Conservation (phyloP, 2,797 vertebrate species). For the Columba guinea region DNA sequence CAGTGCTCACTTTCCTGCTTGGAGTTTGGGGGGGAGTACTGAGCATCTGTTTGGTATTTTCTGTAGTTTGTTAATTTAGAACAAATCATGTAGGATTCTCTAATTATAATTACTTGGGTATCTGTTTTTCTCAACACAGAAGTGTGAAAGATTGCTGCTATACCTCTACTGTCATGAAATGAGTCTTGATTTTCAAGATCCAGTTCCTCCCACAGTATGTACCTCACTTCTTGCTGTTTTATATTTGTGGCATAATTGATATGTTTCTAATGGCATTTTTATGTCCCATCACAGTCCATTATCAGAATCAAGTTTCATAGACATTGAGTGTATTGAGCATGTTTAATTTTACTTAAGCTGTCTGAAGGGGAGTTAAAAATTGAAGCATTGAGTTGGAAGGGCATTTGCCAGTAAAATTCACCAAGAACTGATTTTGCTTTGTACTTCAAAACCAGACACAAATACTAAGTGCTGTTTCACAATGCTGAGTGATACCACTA, state of each 20-base stretch:
- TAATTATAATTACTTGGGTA: background rate
- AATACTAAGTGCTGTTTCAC: background rate
- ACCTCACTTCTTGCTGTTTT: background rate
- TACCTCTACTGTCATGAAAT: slow-evolving; percentile 85
- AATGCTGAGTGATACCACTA: background rate
- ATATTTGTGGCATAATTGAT: background rate
- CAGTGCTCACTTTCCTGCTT: background rate
- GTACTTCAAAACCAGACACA: background rate
- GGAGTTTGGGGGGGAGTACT: background rate
- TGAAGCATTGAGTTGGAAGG: background rate
- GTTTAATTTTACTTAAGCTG: background rate
- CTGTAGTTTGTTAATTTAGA: background rate
- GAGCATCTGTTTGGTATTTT: background rate
- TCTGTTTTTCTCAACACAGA: slow-evolving; percentile 65
- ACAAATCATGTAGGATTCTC: background rate
- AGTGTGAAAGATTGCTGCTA: slow-evolving; percentile 81
- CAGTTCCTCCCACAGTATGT: slow-evolving; percentile 81
- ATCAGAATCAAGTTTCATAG: background rate
- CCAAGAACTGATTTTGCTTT: background rate
- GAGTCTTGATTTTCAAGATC: slow-evolving; percentile 85
- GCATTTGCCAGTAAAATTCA: background rate
- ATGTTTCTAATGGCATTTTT: background rate
- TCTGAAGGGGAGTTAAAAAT: background rate
- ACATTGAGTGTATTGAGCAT: fast-evolving
- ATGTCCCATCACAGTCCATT: background rate